These are phyloP conservation scores for Pollimyrus isidori DNA, from an alignment of 2,113 vertebrate genomes.

Conservation along the genomic window DNA sequence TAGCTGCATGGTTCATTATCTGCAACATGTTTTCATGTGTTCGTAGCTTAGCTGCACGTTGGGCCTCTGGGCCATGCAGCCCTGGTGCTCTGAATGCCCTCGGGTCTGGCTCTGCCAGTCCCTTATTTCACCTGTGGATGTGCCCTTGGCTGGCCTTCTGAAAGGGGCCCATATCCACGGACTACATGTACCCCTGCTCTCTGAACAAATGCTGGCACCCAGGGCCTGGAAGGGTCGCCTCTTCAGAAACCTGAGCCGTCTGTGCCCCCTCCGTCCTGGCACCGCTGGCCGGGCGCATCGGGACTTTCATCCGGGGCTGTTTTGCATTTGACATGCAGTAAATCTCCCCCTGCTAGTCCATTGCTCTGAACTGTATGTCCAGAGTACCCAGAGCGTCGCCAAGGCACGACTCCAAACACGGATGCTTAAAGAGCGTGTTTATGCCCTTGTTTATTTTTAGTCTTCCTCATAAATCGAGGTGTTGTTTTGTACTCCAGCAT, in stretches of 20 bases:
- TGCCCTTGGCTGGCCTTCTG: background rate
- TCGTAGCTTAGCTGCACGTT: background rate
- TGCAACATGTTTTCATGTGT: background rate
- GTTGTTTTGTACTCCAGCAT: background rate
- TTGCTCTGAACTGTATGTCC: background rate
- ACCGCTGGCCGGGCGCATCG: background rate
- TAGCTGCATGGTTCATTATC: background rate
- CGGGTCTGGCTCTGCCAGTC: background rate
- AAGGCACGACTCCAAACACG: background rate
- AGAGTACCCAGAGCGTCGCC: background rate
- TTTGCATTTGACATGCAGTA: background rate
- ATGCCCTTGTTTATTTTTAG: constrained; percentile 6
- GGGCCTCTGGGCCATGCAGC: background rate
- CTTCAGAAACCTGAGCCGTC: background rate
- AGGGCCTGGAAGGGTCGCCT: background rate
- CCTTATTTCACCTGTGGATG: background rate
- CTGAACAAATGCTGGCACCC: background rate
- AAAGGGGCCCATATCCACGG: background rate
- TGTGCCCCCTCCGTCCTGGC: background rate
- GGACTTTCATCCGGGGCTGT: background rate
- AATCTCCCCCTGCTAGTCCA: background rate
- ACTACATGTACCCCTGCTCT: background rate
- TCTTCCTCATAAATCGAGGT: constrained; percentile 17
- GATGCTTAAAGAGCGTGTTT: background rate
- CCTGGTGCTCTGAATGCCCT: background rate